These are phyloP conservation scores for Hypotaenidia philippensis DNA, from an alignment of 2,797 vertebrate species.

Conservation along the genomic window DNA sequence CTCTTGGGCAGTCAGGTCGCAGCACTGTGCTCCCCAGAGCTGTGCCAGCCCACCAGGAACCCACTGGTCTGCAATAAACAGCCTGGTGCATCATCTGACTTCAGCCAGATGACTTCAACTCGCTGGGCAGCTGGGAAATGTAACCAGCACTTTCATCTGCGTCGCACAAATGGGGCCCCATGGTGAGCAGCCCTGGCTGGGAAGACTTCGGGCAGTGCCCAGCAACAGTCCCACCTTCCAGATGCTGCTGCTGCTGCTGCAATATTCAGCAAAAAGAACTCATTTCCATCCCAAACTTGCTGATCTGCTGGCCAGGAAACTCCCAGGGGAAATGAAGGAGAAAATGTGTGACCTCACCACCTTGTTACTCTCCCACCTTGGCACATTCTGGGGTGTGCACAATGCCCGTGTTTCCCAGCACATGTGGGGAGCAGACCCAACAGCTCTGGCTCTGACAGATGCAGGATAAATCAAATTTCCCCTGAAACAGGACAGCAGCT, in stretches of 20 bases:
- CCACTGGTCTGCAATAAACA: background rate
- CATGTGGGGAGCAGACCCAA: background rate
- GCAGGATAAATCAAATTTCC: background rate
- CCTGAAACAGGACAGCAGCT: background rate
- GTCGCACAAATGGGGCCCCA: background rate
- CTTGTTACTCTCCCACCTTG: background rate
- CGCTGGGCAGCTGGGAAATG: background rate
- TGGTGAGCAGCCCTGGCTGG: background rate
- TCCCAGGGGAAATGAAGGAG: background rate
- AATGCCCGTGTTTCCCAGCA: background rate
- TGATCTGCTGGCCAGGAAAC: background rate
- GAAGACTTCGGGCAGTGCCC: background rate
- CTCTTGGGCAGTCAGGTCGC: background rate
- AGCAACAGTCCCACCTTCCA: background rate
- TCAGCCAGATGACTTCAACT: background rate
- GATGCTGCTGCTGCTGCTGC: background rate
- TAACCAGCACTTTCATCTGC: background rate
- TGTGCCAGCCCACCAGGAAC: background rate
- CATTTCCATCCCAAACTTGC: background rate
- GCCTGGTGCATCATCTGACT: background rate
- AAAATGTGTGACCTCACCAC: background rate
- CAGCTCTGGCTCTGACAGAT: background rate
- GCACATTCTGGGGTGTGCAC: accelerated
- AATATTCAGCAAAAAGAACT: background rate
- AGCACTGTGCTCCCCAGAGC: background rate